Base-by-base conservation (phyloP, 2,888 invertebrate species). In the Dynastes grantii region DNA sequence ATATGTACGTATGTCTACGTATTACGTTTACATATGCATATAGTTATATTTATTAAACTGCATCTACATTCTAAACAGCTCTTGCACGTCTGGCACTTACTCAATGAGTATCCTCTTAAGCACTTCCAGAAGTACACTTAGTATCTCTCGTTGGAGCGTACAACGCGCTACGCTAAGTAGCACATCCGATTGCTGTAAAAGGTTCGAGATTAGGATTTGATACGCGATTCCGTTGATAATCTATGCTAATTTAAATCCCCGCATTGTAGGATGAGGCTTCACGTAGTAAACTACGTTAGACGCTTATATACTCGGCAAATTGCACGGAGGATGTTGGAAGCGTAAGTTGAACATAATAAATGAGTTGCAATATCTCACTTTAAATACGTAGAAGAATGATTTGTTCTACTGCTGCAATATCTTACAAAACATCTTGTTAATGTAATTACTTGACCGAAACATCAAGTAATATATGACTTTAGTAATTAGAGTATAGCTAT, bases 21-120 rank as follows among this genome's bases (percentile, higher is more conserved):
- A 45, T 45, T 45, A 45, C 11, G 8, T 45, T 45, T 65, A 65
- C 40, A 45, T 65, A 65, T 65, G 40, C 65, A 65, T 65, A 40
- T 65, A 37, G 65, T 65, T 65, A 65, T 65, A 65, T 65, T 65
- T 65, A 65, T 40, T 65, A 37, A 65, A 65, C 37, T 65, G 65
- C 65, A 65, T 65, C 65, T 65, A 40, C 65, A 65, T 65, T 65
- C 65, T 65, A 65, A 65, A 45, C 65, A 40, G 65, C 40, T 45
- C 65, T 65, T n/a, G 40, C 65, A 65, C 65, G 65, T 65, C 40
- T 65, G 40, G 37, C 65, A 65, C 65, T 40, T 65, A 65, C 65
- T 65, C 65, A 65, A 65, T 65, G 65, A 65, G 45, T 40, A 65
- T 65, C 65, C 65, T 65, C 65, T 65, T 65, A 65, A 65, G 65